Percentiles rank a stretch among this genome's conserved stretches.
These are phyloP conservation scores for Hydrolagus colliei DNA, from an alignment of 2,797 vertebrate species.

Conservation along the genomic window DNA sequence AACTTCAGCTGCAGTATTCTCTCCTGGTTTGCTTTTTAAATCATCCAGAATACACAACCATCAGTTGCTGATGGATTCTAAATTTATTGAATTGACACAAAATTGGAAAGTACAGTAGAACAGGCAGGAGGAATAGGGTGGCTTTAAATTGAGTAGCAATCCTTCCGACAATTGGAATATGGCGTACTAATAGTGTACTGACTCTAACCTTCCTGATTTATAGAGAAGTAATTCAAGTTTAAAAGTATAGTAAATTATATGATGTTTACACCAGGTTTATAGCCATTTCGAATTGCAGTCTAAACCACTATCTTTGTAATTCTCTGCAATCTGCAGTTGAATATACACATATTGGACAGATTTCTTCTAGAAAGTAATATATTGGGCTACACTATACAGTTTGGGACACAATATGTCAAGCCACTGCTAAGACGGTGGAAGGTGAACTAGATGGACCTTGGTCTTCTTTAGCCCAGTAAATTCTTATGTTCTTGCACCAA, in stretches of 20 bases:
- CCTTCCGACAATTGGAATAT: too few species aligned
- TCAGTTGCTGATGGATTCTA: not conserved
- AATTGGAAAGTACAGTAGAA: not conserved
- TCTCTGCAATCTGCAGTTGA: not conserved
- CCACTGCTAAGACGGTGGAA: too few species aligned
- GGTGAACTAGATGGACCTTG: too few species aligned
- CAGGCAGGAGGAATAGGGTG: not conserved
- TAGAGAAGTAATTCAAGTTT: not conserved
- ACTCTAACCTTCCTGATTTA: not conserved
- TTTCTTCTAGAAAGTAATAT: too few species aligned
- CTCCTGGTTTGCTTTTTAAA: slow-evolving; percentile 5
- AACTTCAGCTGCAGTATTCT: not conserved
- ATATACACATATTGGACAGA: too few species aligned
- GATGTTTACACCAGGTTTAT: not conserved
- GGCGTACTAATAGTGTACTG: not conserved
- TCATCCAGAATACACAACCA: not conserved
- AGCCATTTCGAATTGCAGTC: not conserved
- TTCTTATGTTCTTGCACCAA: not conserved
- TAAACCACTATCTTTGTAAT: not conserved
- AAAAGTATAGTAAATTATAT: slow-evolving; percentile 3
- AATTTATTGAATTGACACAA: not conserved
- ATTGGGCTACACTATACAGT: too few species aligned
- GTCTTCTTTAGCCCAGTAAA: too few species aligned
- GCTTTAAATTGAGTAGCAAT: not conserved
- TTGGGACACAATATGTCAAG: too few species aligned